Base-by-base conservation (phyloP, 2,113 vertebrate genomes). In the Solenodon paradoxus region DNA sequence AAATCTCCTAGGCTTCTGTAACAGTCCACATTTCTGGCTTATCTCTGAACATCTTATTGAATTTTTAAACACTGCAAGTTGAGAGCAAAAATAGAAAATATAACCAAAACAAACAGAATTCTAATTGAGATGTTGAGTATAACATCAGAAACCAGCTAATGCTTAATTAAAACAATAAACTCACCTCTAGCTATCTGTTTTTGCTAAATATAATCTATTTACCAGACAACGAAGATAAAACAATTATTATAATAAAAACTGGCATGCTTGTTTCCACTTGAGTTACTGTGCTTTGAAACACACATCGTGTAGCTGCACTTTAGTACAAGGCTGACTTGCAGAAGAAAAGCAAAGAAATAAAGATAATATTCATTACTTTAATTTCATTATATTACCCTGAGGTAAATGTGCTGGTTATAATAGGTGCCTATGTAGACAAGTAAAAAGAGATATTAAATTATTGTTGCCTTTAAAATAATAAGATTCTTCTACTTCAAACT, bases 1-100 rank as follows among this genome's bases (percentile, higher is more conserved):
- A 98, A 99, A 99, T 98, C 98, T 98, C 98, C 96, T 96, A 96
- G 92, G 97, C 97, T 98, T 98, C 97, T 96, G 96, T 97, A 97
- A 98, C 92, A 97, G 98, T 98, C 97, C 96, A 97, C 95, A 97
- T 98, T 98, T 97, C 97, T 97, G 97, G 98, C 96, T 98, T 98
- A 98, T 98, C 98, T 98, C 96, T 98, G 95, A 98, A 95, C 96
- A 98, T 98, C 97, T 98, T 97, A 98, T 53, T 97, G 97, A 98
- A 98, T 98, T 98, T n/a, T 98, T 98, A 98, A 98, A 98, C 95
- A 98, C 69, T 97, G 61, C 63, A 96, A 96, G 86, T 11, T 90
- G 82, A 82, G 97, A 74, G 90, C 42, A 97, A 55, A 97, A 96
- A 97, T 5, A 64, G 45, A 92, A 94, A 89, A 92, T 57, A n/a